Evolutionary conservation across 2,888 invertebrate species (phyloP).

Genomic region (Monopis laevigella): DNA sequence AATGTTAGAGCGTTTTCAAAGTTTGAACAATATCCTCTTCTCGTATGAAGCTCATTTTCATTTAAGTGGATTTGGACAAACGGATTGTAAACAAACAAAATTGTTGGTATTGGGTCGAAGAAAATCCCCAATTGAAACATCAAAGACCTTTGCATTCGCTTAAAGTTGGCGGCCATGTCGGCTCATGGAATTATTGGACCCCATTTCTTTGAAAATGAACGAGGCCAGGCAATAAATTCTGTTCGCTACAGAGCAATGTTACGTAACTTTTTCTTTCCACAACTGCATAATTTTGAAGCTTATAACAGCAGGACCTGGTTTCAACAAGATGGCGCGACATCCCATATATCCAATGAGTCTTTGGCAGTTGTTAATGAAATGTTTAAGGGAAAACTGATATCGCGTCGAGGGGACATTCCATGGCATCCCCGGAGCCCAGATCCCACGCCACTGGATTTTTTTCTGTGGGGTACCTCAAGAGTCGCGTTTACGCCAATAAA

Average conservation of each 20-base stretch:
- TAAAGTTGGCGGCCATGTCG: slow-evolving; percentile 12
- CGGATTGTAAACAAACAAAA: too few species aligned
- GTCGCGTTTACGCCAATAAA: slow-evolving; percentile 13
- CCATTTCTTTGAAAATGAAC: too few species aligned
- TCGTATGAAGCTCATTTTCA: too few species aligned
- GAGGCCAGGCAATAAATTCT: slow-evolving; percentile 20
- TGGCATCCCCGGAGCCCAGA: slow-evolving; percentile 7
- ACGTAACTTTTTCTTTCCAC: slow-evolving; percentile 19
- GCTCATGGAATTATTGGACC: slow-evolving; percentile 13
- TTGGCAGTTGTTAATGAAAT: slow-evolving; percentile 3
- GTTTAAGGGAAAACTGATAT: slow-evolving; percentile 2
- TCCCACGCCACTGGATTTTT: slow-evolving; percentile 3
- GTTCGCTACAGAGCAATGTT: slow-evolving; percentile 22
- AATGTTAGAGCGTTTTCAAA: slow-evolving; percentile 10
- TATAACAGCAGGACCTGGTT: slow-evolving; percentile 22
- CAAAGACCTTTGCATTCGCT: slow-evolving; percentile 10
- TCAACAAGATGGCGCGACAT: slow-evolving; percentile 16
- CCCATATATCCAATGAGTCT: slow-evolving; percentile 3
- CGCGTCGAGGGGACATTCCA: slow-evolving; percentile 4
- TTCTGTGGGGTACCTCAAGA: slow-evolving; percentile 12
- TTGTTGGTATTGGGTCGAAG: too few species aligned
- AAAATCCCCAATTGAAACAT: slow-evolving; percentile 9
- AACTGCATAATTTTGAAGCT: slow-evolving; percentile 16
- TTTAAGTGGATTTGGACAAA: too few species aligned
- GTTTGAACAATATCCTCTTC: too few species aligned